Conservation (phyloP, 2,797 vertebrate genomes). For the Acanthurus tractus region DNA sequence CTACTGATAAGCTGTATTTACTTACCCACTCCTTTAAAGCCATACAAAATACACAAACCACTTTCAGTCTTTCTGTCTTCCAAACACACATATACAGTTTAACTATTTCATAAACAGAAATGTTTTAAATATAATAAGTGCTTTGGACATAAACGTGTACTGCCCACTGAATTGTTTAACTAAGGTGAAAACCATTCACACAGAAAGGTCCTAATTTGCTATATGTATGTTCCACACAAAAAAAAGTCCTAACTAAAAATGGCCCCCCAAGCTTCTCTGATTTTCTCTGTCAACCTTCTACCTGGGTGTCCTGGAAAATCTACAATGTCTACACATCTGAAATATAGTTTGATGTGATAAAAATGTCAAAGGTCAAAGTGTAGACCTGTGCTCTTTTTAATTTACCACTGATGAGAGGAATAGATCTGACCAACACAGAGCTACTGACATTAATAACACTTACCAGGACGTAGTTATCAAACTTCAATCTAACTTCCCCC, state of each 20-base stretch:
- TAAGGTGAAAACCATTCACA: neutral
- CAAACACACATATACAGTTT: neutral
- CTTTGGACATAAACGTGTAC: constrained; percentile 2
- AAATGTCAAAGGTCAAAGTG: neutral
- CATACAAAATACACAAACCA: constrained; percentile 24
- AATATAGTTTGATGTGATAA: constrained; percentile 1
- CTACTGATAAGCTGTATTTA: constrained; percentile 51
- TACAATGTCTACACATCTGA: neutral
- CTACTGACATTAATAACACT: neutral
- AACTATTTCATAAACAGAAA: neutral
- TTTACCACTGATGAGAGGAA: neutral
- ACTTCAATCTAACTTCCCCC: neutral
- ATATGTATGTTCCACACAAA: constrained; percentile 3
- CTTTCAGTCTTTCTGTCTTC: constrained; percentile 1
- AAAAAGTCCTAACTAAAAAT: constrained; percentile 8
- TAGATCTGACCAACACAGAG: neutral
- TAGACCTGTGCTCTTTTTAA: constrained; percentile 1
- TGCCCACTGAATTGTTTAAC: neutral
- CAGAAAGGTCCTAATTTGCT: constrained; percentile 3
- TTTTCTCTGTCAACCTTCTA: constrained; percentile 2
- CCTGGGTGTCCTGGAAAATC: constrained; percentile 3
- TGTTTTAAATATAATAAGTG: neutral
- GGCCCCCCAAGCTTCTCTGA: neutral
- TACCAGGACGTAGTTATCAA: neutral
- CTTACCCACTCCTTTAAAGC: constrained; percentile 54